These are phyloP conservation scores for Acromyrmex echinatior DNA, from an alignment of 1,140 invertebrate species.

Conservation along the genomic window DNA sequence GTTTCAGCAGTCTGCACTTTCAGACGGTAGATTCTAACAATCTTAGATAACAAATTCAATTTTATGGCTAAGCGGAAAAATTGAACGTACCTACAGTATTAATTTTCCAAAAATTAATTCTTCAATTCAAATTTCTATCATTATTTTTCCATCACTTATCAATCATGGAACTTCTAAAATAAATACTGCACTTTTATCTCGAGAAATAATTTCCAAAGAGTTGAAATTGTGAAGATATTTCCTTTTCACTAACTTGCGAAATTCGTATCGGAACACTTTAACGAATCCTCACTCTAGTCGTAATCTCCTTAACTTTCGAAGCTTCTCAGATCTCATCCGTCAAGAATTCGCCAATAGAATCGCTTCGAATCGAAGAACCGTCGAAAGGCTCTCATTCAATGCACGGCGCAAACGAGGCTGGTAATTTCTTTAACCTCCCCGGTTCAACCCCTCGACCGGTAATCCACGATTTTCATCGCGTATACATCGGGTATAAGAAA, in stretches of 20 bases:
- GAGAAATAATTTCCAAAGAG: constrained; percentile 1
- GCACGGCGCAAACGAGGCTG: constrained; percentile 72
- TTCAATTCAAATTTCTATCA: not conserved
- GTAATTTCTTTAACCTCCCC: constrained; percentile 75
- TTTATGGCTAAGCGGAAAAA: not conserved
- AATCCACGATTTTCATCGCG: constrained; percentile 62
- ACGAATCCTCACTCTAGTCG: constrained; percentile 36
- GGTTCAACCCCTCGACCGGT: constrained; percentile 47
- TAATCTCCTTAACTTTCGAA: constrained; percentile 41
- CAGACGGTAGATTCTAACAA: not conserved
- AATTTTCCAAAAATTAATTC: not conserved
- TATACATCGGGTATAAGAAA: constrained; percentile 72
- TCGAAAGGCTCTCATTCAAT: constrained; percentile 38
- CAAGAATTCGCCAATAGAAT: constrained; percentile 26
- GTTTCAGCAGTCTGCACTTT: constrained; percentile 25
- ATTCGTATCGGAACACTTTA: constrained; percentile 16
- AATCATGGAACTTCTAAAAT: not conserved
- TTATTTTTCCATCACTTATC: not conserved
- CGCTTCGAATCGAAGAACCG: not conserved
- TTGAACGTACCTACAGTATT: not conserved
- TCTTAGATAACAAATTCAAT: constrained; percentile 6
- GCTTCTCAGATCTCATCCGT: constrained; percentile 44
- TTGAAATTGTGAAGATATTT: not conserved
- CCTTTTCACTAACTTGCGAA: not conserved
- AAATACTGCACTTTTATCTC: not conserved